Percentiles rank a stretch among this genome's conserved stretches.
Evolutionary conservation across 2,113 vertebrate species (phyloP).

Genomic region (Leucoraja erinaceus): DNA sequence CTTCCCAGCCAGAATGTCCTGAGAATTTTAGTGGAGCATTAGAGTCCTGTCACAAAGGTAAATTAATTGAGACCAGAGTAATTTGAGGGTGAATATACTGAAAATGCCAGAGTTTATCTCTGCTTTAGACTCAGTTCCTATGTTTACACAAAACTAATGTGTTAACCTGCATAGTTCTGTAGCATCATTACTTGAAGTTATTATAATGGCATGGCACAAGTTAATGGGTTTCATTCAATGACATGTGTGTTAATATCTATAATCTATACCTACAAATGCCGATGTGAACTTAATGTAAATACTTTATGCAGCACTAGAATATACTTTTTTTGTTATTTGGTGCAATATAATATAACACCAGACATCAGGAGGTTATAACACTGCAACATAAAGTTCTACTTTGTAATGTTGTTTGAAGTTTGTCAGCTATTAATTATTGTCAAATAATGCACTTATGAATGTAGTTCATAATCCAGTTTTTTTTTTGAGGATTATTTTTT

Average conservation of each 20-base stretch:
- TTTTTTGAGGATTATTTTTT: constrained; percentile 50
- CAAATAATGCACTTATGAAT: constrained; percentile 78
- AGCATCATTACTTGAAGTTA: constrained; percentile 33
- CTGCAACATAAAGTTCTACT: constrained; percentile 69
- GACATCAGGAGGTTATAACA: constrained; percentile 65
- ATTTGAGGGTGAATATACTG: neutral
- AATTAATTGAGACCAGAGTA: neutral
- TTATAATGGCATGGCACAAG: neutral
- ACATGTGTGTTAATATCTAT: constrained; percentile 42
- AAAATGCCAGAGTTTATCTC: neutral
- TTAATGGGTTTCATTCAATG: constrained; percentile 22
- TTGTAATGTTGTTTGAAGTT: constrained; percentile 60
- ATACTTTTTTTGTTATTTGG: constrained; percentile 57
- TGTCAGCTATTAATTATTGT: constrained; percentile 48
- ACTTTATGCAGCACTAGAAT: constrained; percentile 60
- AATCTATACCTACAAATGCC: constrained; percentile 53
- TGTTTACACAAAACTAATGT: constrained; percentile 1
- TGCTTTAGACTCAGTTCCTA: neutral
- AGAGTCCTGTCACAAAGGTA: neutral
- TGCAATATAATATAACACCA: constrained; percentile 59
- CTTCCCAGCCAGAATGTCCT: neutral
- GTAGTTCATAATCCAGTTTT: constrained; percentile 66
- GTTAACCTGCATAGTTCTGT: neutral
- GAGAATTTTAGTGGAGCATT: neutral
- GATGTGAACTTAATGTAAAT: constrained; percentile 56